Conservation (phyloP, 2,113 vertebrate genomes). For the Agapornis roseicollis region DNA sequence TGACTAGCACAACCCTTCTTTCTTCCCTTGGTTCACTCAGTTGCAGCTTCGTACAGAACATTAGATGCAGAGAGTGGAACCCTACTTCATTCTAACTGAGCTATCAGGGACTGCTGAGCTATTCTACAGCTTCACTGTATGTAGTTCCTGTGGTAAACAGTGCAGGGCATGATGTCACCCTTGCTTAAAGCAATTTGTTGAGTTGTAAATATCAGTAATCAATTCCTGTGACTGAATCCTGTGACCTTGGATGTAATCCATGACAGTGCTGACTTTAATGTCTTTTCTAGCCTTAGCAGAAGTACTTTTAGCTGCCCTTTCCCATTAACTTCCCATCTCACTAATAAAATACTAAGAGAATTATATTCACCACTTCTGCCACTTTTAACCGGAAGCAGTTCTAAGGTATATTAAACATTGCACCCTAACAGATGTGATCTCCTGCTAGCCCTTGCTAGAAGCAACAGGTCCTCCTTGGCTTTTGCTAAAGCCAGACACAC, state of each 20-base stretch:
- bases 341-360: constrained; percentile 39
- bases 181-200: constrained; percentile 27
- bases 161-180: neutral
- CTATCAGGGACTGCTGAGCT: neutral
- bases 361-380: constrained; percentile 27
- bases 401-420: neutral
- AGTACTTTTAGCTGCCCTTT: constrained; percentile 46
- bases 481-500: neutral
- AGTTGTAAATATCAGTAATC: constrained; percentile 56
- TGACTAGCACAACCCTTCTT: neutral
- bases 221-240: constrained; percentile 25
- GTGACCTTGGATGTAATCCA: constrained; percentile 30
- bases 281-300: constrained; percentile 37
- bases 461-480: neutral
- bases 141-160: neutral
- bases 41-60: rapidly evolving
- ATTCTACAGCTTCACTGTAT: neutral
- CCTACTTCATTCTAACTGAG: neutral
- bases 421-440: neutral
- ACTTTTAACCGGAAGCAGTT: neutral
- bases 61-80: neutral
- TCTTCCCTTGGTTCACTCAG: neutral
- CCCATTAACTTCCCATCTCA: constrained; percentile 38
- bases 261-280: neutral
- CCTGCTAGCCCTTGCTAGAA: neutral